Percentiles rank a stretch among this genome's conserved stretches.
These are phyloP conservation scores for Apamea anceps DNA, from an alignment of 2,888 invertebrate species.

Conservation along the genomic window DNA sequence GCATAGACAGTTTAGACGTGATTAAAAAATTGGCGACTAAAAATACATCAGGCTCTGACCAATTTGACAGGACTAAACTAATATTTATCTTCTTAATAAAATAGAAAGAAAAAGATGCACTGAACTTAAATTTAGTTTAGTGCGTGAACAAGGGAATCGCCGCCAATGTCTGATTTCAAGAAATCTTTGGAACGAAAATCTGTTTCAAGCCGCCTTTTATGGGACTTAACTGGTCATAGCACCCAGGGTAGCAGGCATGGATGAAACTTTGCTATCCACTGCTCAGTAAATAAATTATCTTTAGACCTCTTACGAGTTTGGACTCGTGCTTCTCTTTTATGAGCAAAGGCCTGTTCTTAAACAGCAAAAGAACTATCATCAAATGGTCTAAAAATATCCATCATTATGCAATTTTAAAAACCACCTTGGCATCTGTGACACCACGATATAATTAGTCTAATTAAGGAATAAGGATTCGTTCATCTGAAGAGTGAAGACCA, in stretches of 20 bases:
- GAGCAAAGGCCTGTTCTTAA: neutral
- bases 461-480: neutral
- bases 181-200: neutral
- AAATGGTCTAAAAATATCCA: neutral
- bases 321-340: neutral
- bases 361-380: neutral
- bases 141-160: no score
- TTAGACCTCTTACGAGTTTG: neutral
- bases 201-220: neutral
- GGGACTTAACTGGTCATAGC: neutral
- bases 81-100: no score
- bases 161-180: neutral
- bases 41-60: no score
- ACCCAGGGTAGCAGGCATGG: neutral
- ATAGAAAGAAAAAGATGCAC: no score
- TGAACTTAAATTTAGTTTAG: no score
- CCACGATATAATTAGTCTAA: neutral
- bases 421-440: neutral
- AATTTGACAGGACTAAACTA: no score
- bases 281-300: neutral
- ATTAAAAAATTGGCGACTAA: no score
- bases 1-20: no score
- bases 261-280: neutral
- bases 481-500: neutral
- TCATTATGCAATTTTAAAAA: neutral